phyloP scores from a whole-genome alignment of 2,888 invertebrate genomes.

The Esperia sulphurella region DNA sequence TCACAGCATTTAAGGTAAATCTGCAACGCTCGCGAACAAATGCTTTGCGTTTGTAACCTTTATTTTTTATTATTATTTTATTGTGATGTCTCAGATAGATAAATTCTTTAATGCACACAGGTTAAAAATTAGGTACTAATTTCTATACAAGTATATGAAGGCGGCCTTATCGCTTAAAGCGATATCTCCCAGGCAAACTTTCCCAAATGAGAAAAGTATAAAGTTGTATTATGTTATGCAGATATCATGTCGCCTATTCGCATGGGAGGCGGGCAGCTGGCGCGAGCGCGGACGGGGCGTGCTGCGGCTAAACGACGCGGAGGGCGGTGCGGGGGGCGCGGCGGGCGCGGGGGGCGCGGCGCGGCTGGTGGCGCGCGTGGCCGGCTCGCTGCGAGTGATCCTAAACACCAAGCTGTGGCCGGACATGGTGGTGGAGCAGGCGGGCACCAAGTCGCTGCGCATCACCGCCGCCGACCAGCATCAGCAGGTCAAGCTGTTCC shows the following conservation, averaged over 20 bases:
- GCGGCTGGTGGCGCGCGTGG: conserved; percentile 92
- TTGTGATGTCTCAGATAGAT: too few species aligned
- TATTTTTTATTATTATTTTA: too few species aligned
- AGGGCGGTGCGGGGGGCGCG: conserved; percentile 61
- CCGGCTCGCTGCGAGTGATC: conserved; percentile 93
- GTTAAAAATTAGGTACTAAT: too few species aligned
- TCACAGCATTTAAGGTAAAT: too few species aligned
- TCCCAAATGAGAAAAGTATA: too few species aligned
- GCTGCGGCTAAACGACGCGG: conserved; percentile 90
- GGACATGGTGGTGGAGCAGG: conserved; percentile 93
- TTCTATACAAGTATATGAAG: too few species aligned
- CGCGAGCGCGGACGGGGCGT: conserved; percentile 94
- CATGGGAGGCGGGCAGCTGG: conserved; percentile 93
- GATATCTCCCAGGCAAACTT: too few species aligned
- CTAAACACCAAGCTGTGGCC: conserved; percentile 96
- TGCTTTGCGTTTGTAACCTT: too few species aligned
- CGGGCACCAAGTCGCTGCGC: conserved; percentile 91
- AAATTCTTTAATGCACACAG: too few species aligned
- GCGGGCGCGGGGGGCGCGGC: conserved; percentile 70
- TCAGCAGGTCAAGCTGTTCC: conserved; percentile 91
- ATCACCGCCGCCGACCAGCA: conserved; percentile 92
- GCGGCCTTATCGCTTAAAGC: too few species aligned
- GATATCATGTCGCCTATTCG: conserved; percentile 92
- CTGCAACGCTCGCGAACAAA: too few species aligned
- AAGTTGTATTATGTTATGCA: conserved; percentile 35